These are phyloP conservation scores for Dermatemys mawii DNA, from an alignment of 2,113 vertebrate genomes.

Conservation along the genomic window DNA sequence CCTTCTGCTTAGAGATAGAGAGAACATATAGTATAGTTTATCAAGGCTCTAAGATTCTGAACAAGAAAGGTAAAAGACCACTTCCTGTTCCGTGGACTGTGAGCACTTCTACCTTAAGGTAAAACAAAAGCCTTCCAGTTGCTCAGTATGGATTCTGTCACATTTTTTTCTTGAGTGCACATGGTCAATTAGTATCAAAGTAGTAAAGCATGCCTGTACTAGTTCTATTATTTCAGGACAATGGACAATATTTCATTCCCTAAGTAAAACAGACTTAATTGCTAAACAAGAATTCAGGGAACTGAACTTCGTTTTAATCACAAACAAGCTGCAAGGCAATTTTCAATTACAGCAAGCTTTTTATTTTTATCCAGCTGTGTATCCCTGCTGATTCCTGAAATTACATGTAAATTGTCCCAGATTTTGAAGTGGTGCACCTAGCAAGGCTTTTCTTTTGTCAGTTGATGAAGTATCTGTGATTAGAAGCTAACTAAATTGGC, in stretches of 20 bases:
- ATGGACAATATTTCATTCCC: conserved; percentile 68
- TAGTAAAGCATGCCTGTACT: conserved; percentile 20
- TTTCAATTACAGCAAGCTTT: conserved; percentile 83
- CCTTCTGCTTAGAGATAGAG: neutral
- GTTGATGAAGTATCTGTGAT: conserved; percentile 82
- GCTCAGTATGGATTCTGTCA: neutral
- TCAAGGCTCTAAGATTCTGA: neutral
- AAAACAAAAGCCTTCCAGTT: neutral
- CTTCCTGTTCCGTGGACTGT: neutral
- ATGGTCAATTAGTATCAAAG: conserved; percentile 39
- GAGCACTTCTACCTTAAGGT: neutral
- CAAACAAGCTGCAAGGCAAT: conserved; percentile 79
- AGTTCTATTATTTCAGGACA: conserved; percentile 67
- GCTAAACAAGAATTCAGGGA: conserved; percentile 77
- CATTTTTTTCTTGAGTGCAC: neutral
- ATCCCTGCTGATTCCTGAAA: conserved; percentile 81
- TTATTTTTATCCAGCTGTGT: conserved; percentile 84
- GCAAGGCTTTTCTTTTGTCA: conserved; percentile 80
- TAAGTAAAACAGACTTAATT: conserved; percentile 79
- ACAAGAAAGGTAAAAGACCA: neutral
- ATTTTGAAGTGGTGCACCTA: conserved; percentile 81
- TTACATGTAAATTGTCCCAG: conserved; percentile 82
- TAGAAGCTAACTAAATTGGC: conserved; percentile 77
- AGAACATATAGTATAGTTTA: neutral
- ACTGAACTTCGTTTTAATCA: conserved; percentile 80